A percentile compares a stretch with the other conserved stretches of the same genome.
These are phyloP conservation scores for Gymnocephalus cernua DNA, from an alignment of 2,113 vertebrate species.

Conservation along the genomic window DNA sequence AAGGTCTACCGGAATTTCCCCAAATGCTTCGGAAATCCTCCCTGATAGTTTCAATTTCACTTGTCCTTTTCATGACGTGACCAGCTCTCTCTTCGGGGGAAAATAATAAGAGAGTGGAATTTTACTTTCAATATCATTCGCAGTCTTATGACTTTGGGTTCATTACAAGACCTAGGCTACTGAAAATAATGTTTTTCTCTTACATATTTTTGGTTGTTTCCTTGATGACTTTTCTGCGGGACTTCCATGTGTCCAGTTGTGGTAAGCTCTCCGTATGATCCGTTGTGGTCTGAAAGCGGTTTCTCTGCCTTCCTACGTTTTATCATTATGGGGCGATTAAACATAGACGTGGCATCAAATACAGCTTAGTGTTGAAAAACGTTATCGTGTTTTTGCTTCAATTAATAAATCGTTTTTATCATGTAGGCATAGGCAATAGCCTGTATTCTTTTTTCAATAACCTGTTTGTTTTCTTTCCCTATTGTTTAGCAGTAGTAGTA, in stretches of 20 bases:
- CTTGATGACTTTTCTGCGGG: not conserved
- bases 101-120: not conserved
- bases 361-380: too few species aligned
- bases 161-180: not conserved
- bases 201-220: not conserved
- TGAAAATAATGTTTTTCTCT: slow-evolving; percentile 17
- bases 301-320: not conserved
- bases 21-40: not conserved
- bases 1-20: not conserved
- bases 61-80: too few species aligned
- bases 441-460: not conserved
- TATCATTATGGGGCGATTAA: not conserved
- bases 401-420: too few species aligned
- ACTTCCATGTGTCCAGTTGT: not conserved
- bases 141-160: fast-evolving
- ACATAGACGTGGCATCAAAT: not conserved
- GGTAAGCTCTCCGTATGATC: not conserved
- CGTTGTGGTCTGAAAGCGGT: not conserved
- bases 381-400: too few species aligned
- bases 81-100: not conserved
- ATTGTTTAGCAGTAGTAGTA: not conserved
- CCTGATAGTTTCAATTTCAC: not conserved
- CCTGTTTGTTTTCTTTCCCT: not conserved
- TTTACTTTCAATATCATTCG: not conserved
- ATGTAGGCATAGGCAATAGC: too few species aligned